Conservation (phyloP, 2,888 invertebrate genomes). For the Pheosia gnoma region DNA sequence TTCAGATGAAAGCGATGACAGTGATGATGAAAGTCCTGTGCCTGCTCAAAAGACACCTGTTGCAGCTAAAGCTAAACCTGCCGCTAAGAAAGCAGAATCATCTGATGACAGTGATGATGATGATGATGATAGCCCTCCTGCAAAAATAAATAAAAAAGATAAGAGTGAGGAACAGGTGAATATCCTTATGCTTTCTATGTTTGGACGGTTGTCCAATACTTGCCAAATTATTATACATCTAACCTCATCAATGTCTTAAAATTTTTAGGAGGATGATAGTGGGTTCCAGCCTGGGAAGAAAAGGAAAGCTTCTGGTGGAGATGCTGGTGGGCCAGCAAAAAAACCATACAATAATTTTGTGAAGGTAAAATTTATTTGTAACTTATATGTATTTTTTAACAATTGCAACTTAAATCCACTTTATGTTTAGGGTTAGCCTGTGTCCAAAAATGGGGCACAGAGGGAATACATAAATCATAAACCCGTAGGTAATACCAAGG, state of each 20-base stretch:
- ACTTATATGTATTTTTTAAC: no score
- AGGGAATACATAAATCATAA: no score
- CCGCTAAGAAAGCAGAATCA: slow-evolving; percentile 31
- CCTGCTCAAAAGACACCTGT: slow-evolving; percentile 3
- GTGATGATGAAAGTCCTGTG: slow-evolving; percentile 50
- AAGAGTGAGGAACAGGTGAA: slow-evolving; percentile 44
- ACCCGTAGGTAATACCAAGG: no score
- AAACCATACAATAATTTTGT: slow-evolving; percentile 89
- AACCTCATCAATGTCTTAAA: neutral
- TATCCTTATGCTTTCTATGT: neutral
- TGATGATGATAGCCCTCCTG: slow-evolving; percentile 48
- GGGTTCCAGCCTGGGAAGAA: slow-evolving; percentile 66
- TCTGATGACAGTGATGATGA: slow-evolving; percentile 32
- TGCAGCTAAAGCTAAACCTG: slow-evolving; percentile 33
- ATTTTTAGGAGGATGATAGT: slow-evolving; percentile 46
- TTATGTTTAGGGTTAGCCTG: no score
- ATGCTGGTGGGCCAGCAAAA: slow-evolving; percentile 67
- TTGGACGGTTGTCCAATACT: no score
- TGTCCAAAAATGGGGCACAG: no score
- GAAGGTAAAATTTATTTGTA: slow-evolving; percentile 69
- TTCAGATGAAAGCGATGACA: slow-evolving; percentile 43
- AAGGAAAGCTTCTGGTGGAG: slow-evolving; percentile 72
- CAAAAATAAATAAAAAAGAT: slow-evolving; percentile 52
- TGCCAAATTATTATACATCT: no score
- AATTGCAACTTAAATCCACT: no score